Base-by-base conservation (phyloP, 1,140 invertebrate species). In the Penaeus vannamei region DNA sequence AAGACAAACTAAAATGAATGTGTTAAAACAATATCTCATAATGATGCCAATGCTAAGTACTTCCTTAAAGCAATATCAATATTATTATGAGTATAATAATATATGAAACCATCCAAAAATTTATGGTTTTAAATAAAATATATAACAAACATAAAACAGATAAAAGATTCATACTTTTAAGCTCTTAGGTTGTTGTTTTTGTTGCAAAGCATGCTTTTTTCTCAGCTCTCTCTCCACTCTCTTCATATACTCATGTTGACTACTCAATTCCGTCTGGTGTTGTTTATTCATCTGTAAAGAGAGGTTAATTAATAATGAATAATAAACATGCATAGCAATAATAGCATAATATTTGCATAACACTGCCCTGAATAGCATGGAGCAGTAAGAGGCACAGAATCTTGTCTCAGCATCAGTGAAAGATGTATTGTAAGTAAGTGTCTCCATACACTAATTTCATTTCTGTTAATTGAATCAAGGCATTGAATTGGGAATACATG, bases 111-210 rank as follows among this genome's bases (percentile, higher is more conserved):
- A 42, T 42, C 36, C 4, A 42, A 42, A 42, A 42, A 42, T 42
- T 4, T 7, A 42, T 42, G 36, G 1, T 42, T 42, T 42, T 42
- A 7, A 7, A 7, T 42, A 42, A 42, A 42, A 53, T 53, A 53
- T 53, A 17, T 17, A 53, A 53, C 4, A 0, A 53, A 46, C 14
- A 12, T 2, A 19, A 81, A 29, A 66, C 53, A 81, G 22, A 83
- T 60, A 42, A 22, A 42, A 14, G 29, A n/a, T 69, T 69, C 88
- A 66, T 94, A 98, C 97, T 95, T 99, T 99, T 89, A 99, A 95
- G 94, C 98, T 99, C 94, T 99, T 98, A 42, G 99, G 99, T 94
- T 99, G 98, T 93, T 99, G 98, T 93, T 99, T 99, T 66, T 99
- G 95, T 94, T 99, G 98, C 80, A 99, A 93, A 32, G 98, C 98